Percentiles rank a stretch among this genome's conserved stretches.
Conservation (phyloP, 2,113 vertebrate genomes). For the Crotophaga sulcirostris region DNA sequence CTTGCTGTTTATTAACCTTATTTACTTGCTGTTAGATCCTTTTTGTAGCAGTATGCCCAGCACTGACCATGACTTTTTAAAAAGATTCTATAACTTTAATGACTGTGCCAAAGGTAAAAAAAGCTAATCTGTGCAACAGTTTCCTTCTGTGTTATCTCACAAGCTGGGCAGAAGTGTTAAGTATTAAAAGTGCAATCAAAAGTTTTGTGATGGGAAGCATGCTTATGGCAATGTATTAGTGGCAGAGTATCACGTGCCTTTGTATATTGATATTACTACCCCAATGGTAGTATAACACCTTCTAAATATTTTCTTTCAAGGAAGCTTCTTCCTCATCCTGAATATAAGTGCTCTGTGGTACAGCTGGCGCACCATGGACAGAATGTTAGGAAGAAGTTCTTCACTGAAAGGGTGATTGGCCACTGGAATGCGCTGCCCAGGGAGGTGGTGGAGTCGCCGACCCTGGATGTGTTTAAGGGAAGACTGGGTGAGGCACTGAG, state of each 20-base stretch:
- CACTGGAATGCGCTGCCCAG: no score
- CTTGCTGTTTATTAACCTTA: neutral
- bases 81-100: neutral
- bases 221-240: neutral
- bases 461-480: no score
- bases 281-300: neutral
- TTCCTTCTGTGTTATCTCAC: neutral
- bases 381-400: no score
- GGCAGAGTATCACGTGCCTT: neutral
- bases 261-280: neutral
- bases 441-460: no score
- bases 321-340: neutral
- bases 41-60: neutral
- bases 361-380: neutral
- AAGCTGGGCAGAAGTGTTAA: neutral
- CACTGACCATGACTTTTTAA: neutral
- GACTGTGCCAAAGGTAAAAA: neutral
- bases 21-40: neutral
- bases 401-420: no score
- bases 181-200: neutral
- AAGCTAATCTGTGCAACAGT: neutral
- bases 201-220: neutral
- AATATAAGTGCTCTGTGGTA: neutral
- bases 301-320: neutral
- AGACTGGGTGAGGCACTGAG: no score